A percentile compares a stretch with the other conserved stretches of the same genome.
These are phyloP conservation scores for Baccha elongata DNA, from an alignment of 2,888 invertebrate genomes.

Conservation along the genomic window DNA sequence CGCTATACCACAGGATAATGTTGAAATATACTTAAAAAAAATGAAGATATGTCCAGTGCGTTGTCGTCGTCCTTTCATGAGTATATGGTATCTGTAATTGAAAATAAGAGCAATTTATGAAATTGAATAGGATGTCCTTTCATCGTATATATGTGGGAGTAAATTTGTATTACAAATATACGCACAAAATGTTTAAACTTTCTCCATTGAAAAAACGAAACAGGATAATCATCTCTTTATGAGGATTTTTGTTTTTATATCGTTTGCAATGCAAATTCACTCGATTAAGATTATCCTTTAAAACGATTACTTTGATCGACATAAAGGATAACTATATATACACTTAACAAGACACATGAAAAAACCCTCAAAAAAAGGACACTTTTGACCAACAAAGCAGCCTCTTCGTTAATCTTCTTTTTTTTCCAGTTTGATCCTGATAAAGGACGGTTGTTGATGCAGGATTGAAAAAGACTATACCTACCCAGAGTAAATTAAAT, in stretches of 20 bases:
- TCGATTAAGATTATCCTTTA: slow-evolving; percentile 27
- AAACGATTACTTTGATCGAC: slow-evolving; percentile 27
- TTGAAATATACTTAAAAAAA: slow-evolving; percentile 36
- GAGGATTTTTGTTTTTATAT: slow-evolving; percentile 12
- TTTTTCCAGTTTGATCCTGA: slow-evolving; percentile 23
- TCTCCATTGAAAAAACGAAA: slow-evolving; percentile 23
- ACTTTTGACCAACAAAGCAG: slow-evolving; percentile 18
- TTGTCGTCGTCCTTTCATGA: slow-evolving; percentile 5
- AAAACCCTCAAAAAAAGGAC: slow-evolving; percentile 22
- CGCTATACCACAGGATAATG: slow-evolving; percentile 49
- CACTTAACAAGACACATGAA: background rate
- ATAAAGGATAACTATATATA: slow-evolving; percentile 7
- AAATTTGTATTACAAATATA: slow-evolving; percentile 7
- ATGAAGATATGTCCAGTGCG: background rate
- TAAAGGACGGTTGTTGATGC: slow-evolving; percentile 9
- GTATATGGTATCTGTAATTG: slow-evolving; percentile 46
- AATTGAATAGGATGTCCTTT: slow-evolving; percentile 55
- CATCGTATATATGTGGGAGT: slow-evolving; percentile 5
- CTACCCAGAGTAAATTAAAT: slow-evolving; percentile 19
- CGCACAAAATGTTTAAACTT: slow-evolving; percentile 47
- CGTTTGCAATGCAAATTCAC: slow-evolving; percentile 45
- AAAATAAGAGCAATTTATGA: slow-evolving; percentile 56
- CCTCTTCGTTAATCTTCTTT: slow-evolving; percentile 20
- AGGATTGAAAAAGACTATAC: background rate
- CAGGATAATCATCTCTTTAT: slow-evolving; percentile 47